Conservation (phyloP, 2,888 invertebrate genomes). For the Xanthia togata region DNA sequence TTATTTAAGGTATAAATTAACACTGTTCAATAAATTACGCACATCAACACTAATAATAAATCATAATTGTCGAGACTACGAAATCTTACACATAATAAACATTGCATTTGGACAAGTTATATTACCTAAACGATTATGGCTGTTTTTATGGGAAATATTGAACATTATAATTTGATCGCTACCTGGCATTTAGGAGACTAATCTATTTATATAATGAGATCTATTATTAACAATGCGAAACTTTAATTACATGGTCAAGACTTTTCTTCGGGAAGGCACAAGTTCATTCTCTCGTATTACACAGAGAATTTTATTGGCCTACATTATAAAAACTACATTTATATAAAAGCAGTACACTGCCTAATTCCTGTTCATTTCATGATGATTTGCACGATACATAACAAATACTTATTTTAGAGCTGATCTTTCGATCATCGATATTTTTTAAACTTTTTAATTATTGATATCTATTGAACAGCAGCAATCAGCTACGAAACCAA, state of each 20-base stretch:
- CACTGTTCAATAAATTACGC: background rate
- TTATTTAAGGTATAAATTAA: constrained; percentile 1
- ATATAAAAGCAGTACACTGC: background rate
- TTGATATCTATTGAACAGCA: background rate
- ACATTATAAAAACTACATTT: constrained; percentile 17
- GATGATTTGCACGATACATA: constrained; percentile 9
- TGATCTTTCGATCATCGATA: background rate
- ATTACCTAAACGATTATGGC: constrained; percentile 2
- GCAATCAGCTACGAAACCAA: background rate
- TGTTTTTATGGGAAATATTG: constrained; percentile 15
- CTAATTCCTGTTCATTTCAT: background rate
- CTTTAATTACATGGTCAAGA: constrained; percentile 25
- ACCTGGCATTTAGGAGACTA: constrained; percentile 31
- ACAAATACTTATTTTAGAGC: background rate
- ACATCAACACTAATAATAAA: background rate
- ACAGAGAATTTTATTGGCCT: no score
- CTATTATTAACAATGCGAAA: constrained; percentile 50
- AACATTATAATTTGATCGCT: constrained; percentile 22
- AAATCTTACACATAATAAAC: constrained; percentile 12
- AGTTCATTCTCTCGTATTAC: no score
- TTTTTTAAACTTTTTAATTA: background rate
- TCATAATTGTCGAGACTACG: constrained; percentile 15
- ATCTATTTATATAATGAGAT: constrained; percentile 56
- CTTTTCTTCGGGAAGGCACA: constrained; percentile 17
- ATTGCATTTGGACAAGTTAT: constrained; percentile 17